These are phyloP conservation scores for Hydrolagus colliei DNA, from an alignment of 2,797 vertebrate genomes.

Conservation along the genomic window DNA sequence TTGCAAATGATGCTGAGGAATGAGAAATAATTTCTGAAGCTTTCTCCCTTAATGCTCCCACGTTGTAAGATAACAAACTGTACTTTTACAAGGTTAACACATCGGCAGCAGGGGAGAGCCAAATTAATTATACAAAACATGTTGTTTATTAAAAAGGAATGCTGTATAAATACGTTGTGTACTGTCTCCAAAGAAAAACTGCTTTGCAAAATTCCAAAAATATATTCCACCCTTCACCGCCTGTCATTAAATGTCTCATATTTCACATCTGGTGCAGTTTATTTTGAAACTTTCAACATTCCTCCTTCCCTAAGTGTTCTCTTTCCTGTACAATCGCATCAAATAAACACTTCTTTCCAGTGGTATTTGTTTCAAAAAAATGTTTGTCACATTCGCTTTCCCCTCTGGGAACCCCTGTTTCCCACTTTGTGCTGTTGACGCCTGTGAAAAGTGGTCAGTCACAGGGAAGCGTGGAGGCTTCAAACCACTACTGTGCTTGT, in stretches of 20 bases:
- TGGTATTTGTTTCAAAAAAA: conserved; percentile 10
- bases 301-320: background rate
- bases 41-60: background rate
- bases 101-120: background rate
- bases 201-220: background rate
- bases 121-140: background rate
- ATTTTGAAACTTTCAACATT: conserved; percentile 24
- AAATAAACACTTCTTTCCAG: conserved; percentile 8
- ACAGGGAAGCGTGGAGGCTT: background rate
- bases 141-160: conserved; percentile 8
- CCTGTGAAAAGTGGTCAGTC: too few species aligned
- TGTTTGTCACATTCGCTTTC: background rate
- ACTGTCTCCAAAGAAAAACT: too few species aligned
- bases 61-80: background rate
- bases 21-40: too few species aligned
- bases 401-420: too few species aligned
- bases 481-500: too few species aligned
- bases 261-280: conserved; percentile 29
- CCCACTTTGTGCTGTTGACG: too few species aligned
- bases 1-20: too few species aligned
- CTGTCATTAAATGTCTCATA: conserved; percentile 13
- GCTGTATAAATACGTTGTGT: background rate
- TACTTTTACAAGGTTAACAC: background rate
- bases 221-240: background rate
- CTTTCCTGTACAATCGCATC: background rate